Percentiles rank a stretch among this genome's conserved stretches.
Evolutionary conservation across 2,888 invertebrate species (phyloP).

Genomic region (Drosophila pseudotakahashii): DNA sequence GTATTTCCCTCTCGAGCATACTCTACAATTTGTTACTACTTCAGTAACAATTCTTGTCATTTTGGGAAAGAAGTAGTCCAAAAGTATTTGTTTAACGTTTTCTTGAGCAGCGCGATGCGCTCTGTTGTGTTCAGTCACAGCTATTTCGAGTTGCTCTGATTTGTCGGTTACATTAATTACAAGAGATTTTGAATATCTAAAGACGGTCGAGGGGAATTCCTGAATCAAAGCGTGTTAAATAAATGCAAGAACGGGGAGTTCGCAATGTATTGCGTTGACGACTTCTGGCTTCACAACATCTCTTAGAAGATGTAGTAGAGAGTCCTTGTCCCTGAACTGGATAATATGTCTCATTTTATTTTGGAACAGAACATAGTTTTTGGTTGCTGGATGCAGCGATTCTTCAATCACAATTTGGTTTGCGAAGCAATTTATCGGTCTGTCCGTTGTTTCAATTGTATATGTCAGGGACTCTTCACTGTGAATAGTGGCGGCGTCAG

Average conservation of each 20-base stretch:
- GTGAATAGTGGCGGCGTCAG: too few relatives aligned
- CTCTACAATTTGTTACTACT: not conserved
- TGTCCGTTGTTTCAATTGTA: not conserved
- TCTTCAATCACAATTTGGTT: constrained; percentile 1
- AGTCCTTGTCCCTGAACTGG: not conserved
- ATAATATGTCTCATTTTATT: constrained; percentile 1
- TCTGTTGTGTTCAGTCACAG: not conserved
- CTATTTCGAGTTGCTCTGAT: not conserved
- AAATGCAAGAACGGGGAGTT: not conserved
- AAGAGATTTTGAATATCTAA: too few relatives aligned
- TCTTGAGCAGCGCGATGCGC: constrained; percentile 1
- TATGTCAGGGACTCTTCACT: not conserved
- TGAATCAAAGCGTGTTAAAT: too few relatives aligned
- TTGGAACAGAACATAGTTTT: not conserved
- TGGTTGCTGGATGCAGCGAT: constrained; percentile 1
- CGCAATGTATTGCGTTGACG: constrained; percentile 2
- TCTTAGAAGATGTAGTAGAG: not conserved
- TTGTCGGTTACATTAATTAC: too few relatives aligned
- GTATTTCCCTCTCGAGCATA: constrained; percentile 1
- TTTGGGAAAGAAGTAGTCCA: not conserved
- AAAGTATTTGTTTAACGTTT: not conserved
- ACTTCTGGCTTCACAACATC: not conserved
- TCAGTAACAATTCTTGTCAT: constrained; percentile 1
- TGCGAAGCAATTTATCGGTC: not conserved
- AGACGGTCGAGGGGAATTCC: too few relatives aligned